Evolutionary conservation across 2,797 vertebrate genomes (phyloP), one percentile per base, ranked within the genome.

Genomic region (Odontamblyopus rebecca): DNA sequence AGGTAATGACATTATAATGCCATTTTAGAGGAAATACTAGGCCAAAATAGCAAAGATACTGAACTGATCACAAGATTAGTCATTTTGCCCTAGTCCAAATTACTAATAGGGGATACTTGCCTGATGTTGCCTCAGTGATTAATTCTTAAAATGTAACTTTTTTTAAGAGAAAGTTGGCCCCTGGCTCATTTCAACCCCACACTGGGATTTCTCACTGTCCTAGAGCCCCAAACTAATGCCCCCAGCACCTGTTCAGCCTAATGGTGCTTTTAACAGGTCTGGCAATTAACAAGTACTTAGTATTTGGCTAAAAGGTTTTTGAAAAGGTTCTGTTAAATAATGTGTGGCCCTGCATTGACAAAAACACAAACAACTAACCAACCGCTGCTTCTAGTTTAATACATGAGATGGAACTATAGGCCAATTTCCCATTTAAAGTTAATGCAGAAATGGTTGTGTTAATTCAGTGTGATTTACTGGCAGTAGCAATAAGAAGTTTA

Each of bases 1-100:
- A 79, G 82, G 61, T 74, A 81, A 88, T 30, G 59, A 15, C 6
- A 85, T 82, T 79, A 70, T 57, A 5, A 64, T 56, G 7, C 27
- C 74, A 71, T 85, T 83, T 71, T 48, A 65, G 19, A 26, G n/a
- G 19, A 63, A 63, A 63, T 44, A 44, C 18, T 19, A 18, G 6
- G 59, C 27, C 15, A 30, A 61, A 61, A 13, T 16, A 61, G 16
- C 15, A 30, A 23, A 27, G 23, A 57, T 2, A 2, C 8, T 2
- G 0, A 35, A 18, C 13, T 61, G 13, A n/a, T 19, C 23, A 18
- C 12, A 30, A 60, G 57, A 60, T 3, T 59, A 13, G 44, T 48
- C 3, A 15, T 3, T 19, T n/a, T 19, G 35, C 61, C 18, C 32
- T 35, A 3, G 18, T 9, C 2, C 18, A 35, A 62, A 38, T 15